phyloP scores from a whole-genome alignment of 1,140 invertebrate species.

The Lysiphlebus fabarum region DNA sequence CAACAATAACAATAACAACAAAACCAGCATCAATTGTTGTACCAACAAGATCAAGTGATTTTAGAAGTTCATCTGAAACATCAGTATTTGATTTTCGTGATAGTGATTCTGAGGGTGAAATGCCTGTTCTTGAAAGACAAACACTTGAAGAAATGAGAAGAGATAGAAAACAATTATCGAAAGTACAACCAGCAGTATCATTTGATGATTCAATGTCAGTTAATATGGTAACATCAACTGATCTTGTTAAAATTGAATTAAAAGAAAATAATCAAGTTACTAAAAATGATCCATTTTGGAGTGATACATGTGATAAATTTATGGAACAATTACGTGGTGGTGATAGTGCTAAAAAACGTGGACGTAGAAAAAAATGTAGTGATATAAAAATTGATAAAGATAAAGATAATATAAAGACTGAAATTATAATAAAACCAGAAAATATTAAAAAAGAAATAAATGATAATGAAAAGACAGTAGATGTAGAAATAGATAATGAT shows the following conservation, averaged over 20 bases:
- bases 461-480: conserved; percentile 19
- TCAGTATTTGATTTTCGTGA: conserved; percentile 65
- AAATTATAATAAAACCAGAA: conserved; percentile 34
- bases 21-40: conserved; percentile 19
- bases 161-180: conserved; percentile 55
- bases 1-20: conserved; percentile 27
- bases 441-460: conserved; percentile 43
- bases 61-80: conserved; percentile 62
- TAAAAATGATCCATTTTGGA: conserved; percentile 60
- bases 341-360: conserved; percentile 57
- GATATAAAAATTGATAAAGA: conserved; percentile 35
- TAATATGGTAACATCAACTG: conserved; percentile 39
- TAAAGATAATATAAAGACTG: conserved; percentile 24
- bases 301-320: conserved; percentile 67
- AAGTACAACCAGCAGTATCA: conserved; percentile 51
- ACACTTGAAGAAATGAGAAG: conserved; percentile 58
- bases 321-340: conserved; percentile 65
- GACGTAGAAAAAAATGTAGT: conserved; percentile 52
- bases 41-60: conserved; percentile 51
- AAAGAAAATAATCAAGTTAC: conserved; percentile 48
- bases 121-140: conserved; percentile 60
- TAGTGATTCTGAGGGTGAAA: conserved; percentile 60
- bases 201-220: conserved; percentile 50
- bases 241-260: conserved; percentile 48
- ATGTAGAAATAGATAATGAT: not conserved